Evolutionary conservation across 2,797 vertebrate species (phyloP).

Genomic region (Ctenopoma multispine): DNA sequence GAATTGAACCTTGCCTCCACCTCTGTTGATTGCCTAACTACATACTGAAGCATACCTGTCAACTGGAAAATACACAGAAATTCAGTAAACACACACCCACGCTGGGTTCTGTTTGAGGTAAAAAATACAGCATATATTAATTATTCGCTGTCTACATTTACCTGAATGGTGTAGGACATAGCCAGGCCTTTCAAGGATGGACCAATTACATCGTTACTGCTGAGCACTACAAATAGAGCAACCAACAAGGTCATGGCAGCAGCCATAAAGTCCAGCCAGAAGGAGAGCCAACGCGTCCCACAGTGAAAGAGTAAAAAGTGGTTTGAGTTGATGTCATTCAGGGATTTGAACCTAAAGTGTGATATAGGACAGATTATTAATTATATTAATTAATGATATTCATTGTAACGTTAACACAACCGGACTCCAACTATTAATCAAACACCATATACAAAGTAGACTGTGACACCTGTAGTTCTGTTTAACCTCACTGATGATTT

Average conservation of each 20-base stretch:
- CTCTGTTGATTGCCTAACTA: conserved; percentile 79
- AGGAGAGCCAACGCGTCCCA: conserved; percentile 85
- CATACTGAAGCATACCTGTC: conserved; percentile 84
- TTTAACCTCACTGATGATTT: too few relatives aligned
- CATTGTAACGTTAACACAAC: too few relatives aligned
- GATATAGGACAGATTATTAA: conserved; percentile 11
- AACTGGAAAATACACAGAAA: conserved; percentile 67
- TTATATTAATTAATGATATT: too few relatives aligned
- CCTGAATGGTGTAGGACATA: conserved; percentile 88
- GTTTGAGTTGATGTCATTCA: conserved; percentile 85
- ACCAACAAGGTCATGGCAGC: conserved; percentile 74
- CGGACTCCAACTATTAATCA: background rate
- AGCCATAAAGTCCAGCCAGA: conserved; percentile 84
- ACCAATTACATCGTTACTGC: conserved; percentile 62
- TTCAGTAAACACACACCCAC: conserved; percentile 12
- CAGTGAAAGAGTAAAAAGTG: conserved; percentile 83
- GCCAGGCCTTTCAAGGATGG: conserved; percentile 85
- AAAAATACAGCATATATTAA: background rate
- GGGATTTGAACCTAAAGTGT: conserved; percentile 81
- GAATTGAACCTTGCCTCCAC: conserved; percentile 87
- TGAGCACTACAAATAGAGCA: conserved; percentile 83
- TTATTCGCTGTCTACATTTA: conserved; percentile 45
- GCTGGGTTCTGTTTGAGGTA: background rate
- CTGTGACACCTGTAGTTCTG: too few relatives aligned
- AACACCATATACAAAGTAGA: background rate